Evolutionary conservation across 2,797 vertebrate genomes (phyloP), one percentile per base, ranked within the genome.

Genomic region (Parauchenoglanis ngamensis): DNA sequence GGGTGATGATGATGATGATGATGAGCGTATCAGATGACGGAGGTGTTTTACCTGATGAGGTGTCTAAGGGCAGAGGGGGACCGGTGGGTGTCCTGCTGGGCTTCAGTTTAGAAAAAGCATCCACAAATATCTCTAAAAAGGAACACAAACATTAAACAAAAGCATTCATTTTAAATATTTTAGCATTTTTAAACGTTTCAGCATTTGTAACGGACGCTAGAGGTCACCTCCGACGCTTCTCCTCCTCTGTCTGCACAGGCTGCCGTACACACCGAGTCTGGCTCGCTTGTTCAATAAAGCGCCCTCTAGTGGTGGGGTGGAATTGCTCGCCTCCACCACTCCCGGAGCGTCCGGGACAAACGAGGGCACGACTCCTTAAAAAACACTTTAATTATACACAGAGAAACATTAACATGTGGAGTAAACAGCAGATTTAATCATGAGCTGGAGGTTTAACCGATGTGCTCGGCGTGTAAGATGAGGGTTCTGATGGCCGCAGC

Each of bases 51-150:
- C 90, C 90, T 87, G 81, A 49, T 1, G 78, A 68, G 31, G 76
- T 28, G 8, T 91, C 86, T 7, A 87, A 54, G 72, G 73, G 31
- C 17, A 89, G 65, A 11, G 90, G 56, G 57, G 83, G 87, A 3
- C 25, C 88, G 2, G 87, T 90, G 52, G 90, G 79, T 17, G 90
- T 88, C 40, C 92, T 91, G 5, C 91, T 68, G 1, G 91, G 84
- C 65, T 92, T 93, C 83, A 95, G 89, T 88, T 93, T 94, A 83
- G 87, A 94, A 46, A 95, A 89, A 13, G 93, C 94, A 7, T 93
- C 94, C 0, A 92, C 94, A 28, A 95, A 94, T 63, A 94, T 89
- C 77, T 93, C 94, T 95, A 65, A 40, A 73, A 46, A 77, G 3
- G 87, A 80, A 73, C 25, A 86, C 1, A 40, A 80, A 44, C 28